Base-by-base conservation (phyloP, 2,888 invertebrate species). In the Sialis lutaria region DNA sequence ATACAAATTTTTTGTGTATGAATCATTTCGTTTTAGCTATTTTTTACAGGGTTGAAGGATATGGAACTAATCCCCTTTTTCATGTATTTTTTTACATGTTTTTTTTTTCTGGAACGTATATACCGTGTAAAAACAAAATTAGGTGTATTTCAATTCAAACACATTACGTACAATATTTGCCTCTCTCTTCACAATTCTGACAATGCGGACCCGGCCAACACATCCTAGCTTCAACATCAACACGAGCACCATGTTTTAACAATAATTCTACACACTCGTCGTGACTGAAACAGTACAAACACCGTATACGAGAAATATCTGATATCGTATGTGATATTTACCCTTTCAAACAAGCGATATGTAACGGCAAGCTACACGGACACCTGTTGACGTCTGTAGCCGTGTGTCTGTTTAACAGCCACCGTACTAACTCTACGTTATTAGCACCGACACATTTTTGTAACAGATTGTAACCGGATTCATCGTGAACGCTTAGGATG, bases 181-280 rank as follows among this genome's bases (percentile, higher is more conserved):
- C 76, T 52, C 77, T 68, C 57, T 79, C 76, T 61, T 81, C 80
- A 57, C 81, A 81, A 57, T 78, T 79, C 54, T 73, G 74, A 51
- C 73, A 76, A 57, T 83, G 82, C 5, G 76, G 72, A 6, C 79
- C 78, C 0, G 83, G 83, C 69, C 79, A 83, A 58, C 83, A 84
- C 76, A 84, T 78, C 13, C 82, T 67, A 1, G 79, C 76, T 58
- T 81, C 81, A 1, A 78, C 74, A 60, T 82, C 80, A 10, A 79
- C 73, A 52, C 79, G 70, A 6, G 79, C 82, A 22, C 82, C 82
- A 62, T 79, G 74, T 55, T 78, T 76, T 45, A 82, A 58, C 34
- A 83, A 60, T 39, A 80, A 57, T 57, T 81, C 78, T 9, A 82
- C 79, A 56, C 79, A 77, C 53, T 79, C 77, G 55, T 77, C 75